phyloP scores from a whole-genome alignment of 2,888 invertebrate genomes.

The Sphaerophoria rueppellii region DNA sequence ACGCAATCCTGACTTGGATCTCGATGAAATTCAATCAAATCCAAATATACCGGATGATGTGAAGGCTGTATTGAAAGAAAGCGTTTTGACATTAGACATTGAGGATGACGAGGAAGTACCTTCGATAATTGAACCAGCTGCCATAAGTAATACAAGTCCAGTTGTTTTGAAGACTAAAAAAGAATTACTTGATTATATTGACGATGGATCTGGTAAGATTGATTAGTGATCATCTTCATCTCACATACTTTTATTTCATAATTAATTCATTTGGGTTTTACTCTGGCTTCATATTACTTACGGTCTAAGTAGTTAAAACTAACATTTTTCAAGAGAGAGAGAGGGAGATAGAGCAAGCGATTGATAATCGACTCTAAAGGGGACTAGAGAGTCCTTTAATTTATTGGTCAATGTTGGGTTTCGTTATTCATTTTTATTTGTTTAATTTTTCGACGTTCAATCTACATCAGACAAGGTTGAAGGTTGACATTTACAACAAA shows the following conservation, averaged over 20 bases:
- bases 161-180: slow-evolving; percentile 80
- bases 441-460: too few species aligned
- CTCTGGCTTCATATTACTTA: slow-evolving; percentile 30
- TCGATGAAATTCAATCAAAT: slow-evolving; percentile 82
- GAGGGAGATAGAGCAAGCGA: too few species aligned
- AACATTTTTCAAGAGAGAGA: background rate
- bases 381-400: too few species aligned
- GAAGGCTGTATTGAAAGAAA: slow-evolving; percentile 81
- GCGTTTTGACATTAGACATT: slow-evolving; percentile 79
- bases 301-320: slow-evolving; percentile 22
- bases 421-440: too few species aligned
- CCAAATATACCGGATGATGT: slow-evolving; percentile 82
- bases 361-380: too few species aligned
- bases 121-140: slow-evolving; percentile 74
- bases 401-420: too few species aligned
- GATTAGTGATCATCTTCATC: background rate
- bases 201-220: slow-evolving; percentile 80
- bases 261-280: slow-evolving; percentile 24
- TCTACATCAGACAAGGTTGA: too few species aligned
- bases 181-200: slow-evolving; percentile 81
- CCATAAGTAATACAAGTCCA: slow-evolving; percentile 77
- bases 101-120: slow-evolving; percentile 78
- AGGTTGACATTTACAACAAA: too few species aligned
- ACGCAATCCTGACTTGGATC: slow-evolving; percentile 82
- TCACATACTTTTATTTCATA: slow-evolving; percentile 1